Base-by-base conservation (phyloP, 2,888 invertebrate species). In the Hypselothyrea guttata region DNA sequence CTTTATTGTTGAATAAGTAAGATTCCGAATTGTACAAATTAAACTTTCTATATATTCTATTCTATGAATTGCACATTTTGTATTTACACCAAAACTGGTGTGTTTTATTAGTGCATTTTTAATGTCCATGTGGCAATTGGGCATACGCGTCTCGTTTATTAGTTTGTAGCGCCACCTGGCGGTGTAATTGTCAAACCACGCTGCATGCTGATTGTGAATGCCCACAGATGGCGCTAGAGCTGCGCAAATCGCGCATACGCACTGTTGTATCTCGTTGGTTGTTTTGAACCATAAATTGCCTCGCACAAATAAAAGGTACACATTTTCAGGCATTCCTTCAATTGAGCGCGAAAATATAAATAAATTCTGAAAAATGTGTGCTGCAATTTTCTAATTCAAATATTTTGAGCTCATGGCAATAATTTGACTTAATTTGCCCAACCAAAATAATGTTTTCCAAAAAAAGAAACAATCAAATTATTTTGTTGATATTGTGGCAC, bases 311-410 rank as follows among this genome's bases (percentile, higher is more conserved):
- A 47, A 51, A 53, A 37, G 44, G 16, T 51, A 42, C 12, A 40
- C 41, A 16, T 47, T 61, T 49, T 38, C 61, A 9, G 13, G 15
- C 8, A 30, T 38, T 16, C n/a, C 15, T 48, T 42, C 46, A 11
- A 46, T 38, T 27, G 5, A 42, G 12, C n/a, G 8, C 31, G 42
- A 52, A 48, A 30, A 48, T 51, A 33, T 16, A 37, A 22, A 8
- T 34, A 45, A 49, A 60, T 55, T 45, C 42, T 27, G 18, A 15
- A 34, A 51, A 44, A 67, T 72, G 55, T 53, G 34, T 34, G 47
- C 40, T 18, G 47, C 62, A 67, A 71, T 71, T 58, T 68, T 72
- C 31, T 63, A 72, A 72, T 71, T 52, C 8, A 55, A 42, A 66
- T 58, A 7, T 45, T 45, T 59, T 48, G 30, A n/a, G 30, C 8